Percentiles rank a stretch among this genome's conserved stretches.
Conservation (phyloP, 2,888 invertebrate genomes). For the Scrobipalpa costella region DNA sequence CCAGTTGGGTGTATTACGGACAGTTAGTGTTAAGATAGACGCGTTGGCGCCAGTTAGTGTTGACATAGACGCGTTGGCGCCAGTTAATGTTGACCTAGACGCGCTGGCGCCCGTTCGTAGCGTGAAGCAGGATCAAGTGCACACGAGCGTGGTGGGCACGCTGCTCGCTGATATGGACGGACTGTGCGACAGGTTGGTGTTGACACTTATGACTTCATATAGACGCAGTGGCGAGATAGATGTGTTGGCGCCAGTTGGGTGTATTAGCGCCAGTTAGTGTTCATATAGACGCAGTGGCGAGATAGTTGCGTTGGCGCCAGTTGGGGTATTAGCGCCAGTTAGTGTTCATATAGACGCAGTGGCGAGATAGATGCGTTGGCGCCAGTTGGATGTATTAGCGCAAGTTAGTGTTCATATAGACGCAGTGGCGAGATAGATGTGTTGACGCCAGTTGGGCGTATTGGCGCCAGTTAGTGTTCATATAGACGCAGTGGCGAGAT, state of each 20-base stretch:
- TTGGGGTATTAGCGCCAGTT: too few species aligned
- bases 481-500: too few species aligned
- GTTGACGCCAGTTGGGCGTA: too few species aligned
- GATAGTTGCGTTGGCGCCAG: too few species aligned
- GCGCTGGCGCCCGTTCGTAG: conserved; percentile 85
- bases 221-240: not conserved
- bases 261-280: not conserved
- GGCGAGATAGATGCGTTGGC: too few species aligned
- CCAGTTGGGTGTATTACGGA: too few species aligned
- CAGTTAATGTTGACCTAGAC: not conserved
- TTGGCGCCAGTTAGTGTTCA: too few species aligned
- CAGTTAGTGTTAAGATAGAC: not conserved
- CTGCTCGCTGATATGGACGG: conserved; percentile 95
- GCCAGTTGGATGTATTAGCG: too few species aligned
- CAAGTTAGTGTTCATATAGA: too few species aligned
- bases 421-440: too few species aligned
- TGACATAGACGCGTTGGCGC: conserved; percentile 43
- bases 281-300: conserved; percentile 57
- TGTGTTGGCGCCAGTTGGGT: not conserved
- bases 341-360: conserved; percentile 82
- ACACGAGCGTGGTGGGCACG: conserved; percentile 95
- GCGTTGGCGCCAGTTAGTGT: conserved; percentile 91
- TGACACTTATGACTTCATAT: not conserved
- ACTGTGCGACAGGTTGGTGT: conserved; percentile 85
- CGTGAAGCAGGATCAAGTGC: conserved; percentile 94